Conservation (phyloP, 2,888 invertebrate species). For the Drosophila austrosaltans region DNA sequence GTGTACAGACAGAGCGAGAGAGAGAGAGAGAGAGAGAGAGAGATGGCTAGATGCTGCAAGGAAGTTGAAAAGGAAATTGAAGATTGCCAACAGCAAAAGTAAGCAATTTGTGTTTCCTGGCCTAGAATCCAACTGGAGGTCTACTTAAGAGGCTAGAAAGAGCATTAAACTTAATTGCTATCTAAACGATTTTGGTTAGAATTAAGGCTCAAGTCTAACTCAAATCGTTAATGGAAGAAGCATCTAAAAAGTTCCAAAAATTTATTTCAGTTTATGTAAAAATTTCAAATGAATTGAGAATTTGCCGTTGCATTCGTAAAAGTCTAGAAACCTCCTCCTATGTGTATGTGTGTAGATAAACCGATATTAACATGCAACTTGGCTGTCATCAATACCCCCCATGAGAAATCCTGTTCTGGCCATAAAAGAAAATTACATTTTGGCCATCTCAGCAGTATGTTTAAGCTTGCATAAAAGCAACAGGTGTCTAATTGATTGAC, state of each 20-base stretch:
- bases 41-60: conserved; percentile 21
- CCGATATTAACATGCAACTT: conserved; percentile 11
- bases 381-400: background rate
- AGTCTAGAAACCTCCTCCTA: too few species aligned
- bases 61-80: conserved; percentile 35
- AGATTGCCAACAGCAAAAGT: conserved; percentile 1
- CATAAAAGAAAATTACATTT: conserved; percentile 27
- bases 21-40: conserved; percentile 5
- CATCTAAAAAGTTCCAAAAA: too few species aligned
- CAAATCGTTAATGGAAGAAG: too few species aligned
- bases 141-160: background rate
- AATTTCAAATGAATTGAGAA: too few species aligned
- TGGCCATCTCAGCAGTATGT: conserved; percentile 23
- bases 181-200: background rate
- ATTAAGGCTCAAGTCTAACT: too few species aligned
- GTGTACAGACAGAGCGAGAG: conserved; percentile 19
- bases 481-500: conserved; percentile 66
- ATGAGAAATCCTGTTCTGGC: conserved; percentile 17
- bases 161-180: background rate
- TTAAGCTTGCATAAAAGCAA: conserved; percentile 44
- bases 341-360: background rate
- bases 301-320: too few species aligned
- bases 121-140: conserved; percentile 38
- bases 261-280: too few species aligned
- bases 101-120: conserved; percentile 60